phyloP scores from a whole-genome alignment of 2,113 vertebrate species.

The Crocuta crocuta region DNA sequence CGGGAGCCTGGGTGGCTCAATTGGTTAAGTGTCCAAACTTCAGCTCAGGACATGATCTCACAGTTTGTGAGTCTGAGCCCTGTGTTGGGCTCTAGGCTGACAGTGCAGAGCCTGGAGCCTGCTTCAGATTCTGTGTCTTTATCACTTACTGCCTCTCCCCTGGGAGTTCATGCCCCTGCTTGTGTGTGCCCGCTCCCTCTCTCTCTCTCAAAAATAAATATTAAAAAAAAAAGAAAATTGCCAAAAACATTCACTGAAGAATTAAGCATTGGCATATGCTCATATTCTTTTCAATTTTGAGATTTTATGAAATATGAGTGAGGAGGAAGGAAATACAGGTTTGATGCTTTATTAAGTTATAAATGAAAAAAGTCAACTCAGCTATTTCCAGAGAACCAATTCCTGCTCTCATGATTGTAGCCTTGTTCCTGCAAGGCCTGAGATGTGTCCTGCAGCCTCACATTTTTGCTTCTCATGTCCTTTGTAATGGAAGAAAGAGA shows the following conservation, averaged over 20 bases:
- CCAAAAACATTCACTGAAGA: not conserved
- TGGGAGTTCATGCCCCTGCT: too few species aligned
- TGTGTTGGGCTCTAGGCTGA: too few species aligned
- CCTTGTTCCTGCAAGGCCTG: not conserved
- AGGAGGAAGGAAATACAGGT: not conserved
- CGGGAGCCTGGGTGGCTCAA: too few species aligned
- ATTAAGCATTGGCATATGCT: not conserved
- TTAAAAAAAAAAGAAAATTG: too few species aligned
- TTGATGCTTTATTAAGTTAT: not conserved
- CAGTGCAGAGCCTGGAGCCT: too few species aligned
- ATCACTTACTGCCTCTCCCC: too few species aligned
- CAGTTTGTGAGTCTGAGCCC: too few species aligned
- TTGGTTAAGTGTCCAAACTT: too few species aligned
- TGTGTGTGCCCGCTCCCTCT: too few species aligned
- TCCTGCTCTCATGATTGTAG: not conserved
- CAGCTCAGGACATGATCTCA: too few species aligned
- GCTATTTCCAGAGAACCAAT: not conserved
- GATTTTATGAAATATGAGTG: not conserved
- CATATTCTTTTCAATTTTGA: not conserved
- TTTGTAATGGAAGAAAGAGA: not conserved
- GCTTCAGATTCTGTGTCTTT: too few species aligned
- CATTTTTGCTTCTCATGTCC: not conserved
- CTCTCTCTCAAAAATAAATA: too few species aligned
- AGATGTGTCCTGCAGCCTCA: not conserved
- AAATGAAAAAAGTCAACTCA: not conserved